Evolutionary conservation across 2,113 vertebrate genomes (phyloP), one percentile per base, ranked within the genome.

Genomic region (Leptobrachium leishanense): DNA sequence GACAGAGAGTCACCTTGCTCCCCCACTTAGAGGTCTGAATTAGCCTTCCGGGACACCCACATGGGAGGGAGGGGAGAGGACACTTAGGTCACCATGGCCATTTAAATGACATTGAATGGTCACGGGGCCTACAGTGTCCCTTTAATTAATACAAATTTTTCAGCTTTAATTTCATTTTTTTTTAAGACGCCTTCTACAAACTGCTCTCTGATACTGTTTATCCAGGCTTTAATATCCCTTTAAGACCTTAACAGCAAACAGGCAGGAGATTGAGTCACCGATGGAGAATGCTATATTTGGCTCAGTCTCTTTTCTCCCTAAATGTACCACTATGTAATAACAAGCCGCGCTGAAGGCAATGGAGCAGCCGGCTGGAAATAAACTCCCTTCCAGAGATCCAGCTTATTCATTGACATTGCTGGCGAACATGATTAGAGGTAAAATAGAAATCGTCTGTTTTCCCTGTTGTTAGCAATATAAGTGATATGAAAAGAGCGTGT

Each of bases 321-420:
- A 79, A 72, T 80, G 70, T 73, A 66, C 41, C 54, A 77, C 76
- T 77, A 77, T 77, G 54, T 63, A 62, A 77, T 77, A 80, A 67
- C 77, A 65, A 62, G 11, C 64, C 67, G 43, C 53, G 63, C 69
- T 66, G 39, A 20, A n/a, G 69, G 77, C 69, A 54, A 40, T 13
- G 62, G 40, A 67, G 63, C 70, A 66, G 70, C 50, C 6, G 8
- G n/a, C 62, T 80, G 77, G 77, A 80, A 80, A 80, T 80, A 68
- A 67, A 68, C 72, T 80, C 71, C 77, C 77, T 74, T 54, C 43
- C 69, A 80, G 77, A 80, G 44, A 73, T 66, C 40, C 39, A 20
- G 69, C 57, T 72, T 59, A 59, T 43, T 43, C 3, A 71, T 46
- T 65, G 69, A 64, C 55, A 63, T 11, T 9, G 50, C n/a, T 9